Conservation (phyloP, 2,888 invertebrate species). For the Boloria selene region DNA sequence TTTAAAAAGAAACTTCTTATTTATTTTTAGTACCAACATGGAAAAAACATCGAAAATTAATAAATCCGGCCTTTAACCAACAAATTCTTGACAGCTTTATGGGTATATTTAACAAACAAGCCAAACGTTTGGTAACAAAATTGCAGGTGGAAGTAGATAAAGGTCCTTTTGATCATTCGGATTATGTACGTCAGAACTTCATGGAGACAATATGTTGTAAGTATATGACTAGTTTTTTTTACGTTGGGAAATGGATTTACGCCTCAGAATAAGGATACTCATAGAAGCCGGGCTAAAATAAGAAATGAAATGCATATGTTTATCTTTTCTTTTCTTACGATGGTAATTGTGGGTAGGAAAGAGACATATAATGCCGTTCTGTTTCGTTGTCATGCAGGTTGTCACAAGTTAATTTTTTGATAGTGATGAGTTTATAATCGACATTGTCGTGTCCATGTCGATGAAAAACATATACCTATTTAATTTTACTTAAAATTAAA, state of each 20-base stretch:
- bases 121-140: slow-evolving; percentile 40
- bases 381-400: too few relatives aligned
- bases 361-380: too few relatives aligned
- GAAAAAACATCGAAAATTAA: slow-evolving; percentile 52
- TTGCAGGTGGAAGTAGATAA: slow-evolving; percentile 44
- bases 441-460: too few relatives aligned
- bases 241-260: neutral
- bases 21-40: slow-evolving; percentile 49
- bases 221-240: slow-evolving; percentile 28
- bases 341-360: too few relatives aligned
- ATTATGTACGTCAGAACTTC: slow-evolving; percentile 44
- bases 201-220: slow-evolving; percentile 53
- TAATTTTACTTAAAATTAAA: too few relatives aligned
- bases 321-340: too few relatives aligned
- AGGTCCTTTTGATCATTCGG: slow-evolving; percentile 47
- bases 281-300: too few relatives aligned
- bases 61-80: slow-evolving; percentile 54
- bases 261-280: too few relatives aligned
- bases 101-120: slow-evolving; percentile 49
- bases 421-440: too few relatives aligned
- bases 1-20: neutral
- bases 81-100: slow-evolving; percentile 48
- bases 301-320: too few relatives aligned
- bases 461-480: too few relatives aligned
- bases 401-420: too few relatives aligned